phyloP scores from a whole-genome alignment of 2,113 vertebrate genomes.

The Nestor notabilis region DNA sequence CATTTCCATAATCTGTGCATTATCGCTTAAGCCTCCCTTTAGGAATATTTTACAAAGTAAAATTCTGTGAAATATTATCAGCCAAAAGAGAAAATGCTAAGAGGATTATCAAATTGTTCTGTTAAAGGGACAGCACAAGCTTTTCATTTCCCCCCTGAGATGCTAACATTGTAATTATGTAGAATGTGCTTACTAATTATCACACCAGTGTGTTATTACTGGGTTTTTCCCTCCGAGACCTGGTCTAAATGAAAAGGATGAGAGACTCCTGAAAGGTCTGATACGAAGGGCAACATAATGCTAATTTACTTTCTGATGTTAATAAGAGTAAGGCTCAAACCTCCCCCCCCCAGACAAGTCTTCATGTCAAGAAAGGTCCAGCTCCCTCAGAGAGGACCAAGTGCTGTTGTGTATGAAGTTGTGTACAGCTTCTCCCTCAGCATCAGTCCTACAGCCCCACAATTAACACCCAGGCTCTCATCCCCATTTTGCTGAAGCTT shows the following conservation, averaged over 20 bases:
- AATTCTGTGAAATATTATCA: slow-evolving; percentile 78
- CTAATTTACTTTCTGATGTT: slow-evolving; percentile 23
- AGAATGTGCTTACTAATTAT: slow-evolving; percentile 64
- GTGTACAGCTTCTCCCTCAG: background rate
- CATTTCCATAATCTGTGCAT: slow-evolving; percentile 91
- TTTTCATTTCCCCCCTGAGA: slow-evolving; percentile 71
- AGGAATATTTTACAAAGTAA: slow-evolving; percentile 83
- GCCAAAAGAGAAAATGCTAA: slow-evolving; percentile 71
- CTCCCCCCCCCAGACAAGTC: background rate
- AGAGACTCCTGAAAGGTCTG: slow-evolving; percentile 39
- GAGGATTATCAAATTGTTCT: slow-evolving; percentile 75
- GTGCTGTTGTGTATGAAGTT: background rate
- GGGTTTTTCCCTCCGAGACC: slow-evolving; percentile 15
- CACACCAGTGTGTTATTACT: slow-evolving; percentile 2
- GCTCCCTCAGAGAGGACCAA: fast-evolving
- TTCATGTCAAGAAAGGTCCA: background rate
- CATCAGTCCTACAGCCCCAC: background rate
- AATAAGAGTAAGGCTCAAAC: background rate
- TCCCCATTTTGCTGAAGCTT: background rate
- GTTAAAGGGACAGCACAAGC: slow-evolving; percentile 71
- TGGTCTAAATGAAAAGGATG: slow-evolving; percentile 47
- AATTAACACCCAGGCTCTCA: background rate
- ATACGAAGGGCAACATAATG: slow-evolving; percentile 20
- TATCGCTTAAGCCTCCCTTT: slow-evolving; percentile 85
- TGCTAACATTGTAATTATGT: slow-evolving; percentile 53